These are phyloP conservation scores for Labrus mixtus DNA, from an alignment of 2,113 vertebrate genomes.

Conservation along the genomic window DNA sequence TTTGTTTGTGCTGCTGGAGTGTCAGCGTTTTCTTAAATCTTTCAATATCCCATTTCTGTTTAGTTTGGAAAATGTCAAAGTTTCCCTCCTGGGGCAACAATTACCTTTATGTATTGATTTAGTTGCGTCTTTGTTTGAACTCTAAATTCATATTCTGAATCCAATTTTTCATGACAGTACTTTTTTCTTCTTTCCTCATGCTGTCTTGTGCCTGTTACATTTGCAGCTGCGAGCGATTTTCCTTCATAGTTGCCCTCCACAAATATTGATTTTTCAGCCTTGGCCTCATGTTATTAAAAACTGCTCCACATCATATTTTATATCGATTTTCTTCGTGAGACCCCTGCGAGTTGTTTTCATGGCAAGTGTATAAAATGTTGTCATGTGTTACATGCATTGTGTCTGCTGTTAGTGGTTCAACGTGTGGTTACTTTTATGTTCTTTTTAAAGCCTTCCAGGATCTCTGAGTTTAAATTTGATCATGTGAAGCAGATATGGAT, in stretches of 20 bases:
- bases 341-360: constrained; percentile 31
- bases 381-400: background rate
- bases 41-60: too few species aligned
- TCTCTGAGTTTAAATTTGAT: background rate
- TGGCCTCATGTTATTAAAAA: constrained; percentile 62
- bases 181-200: constrained; percentile 11
- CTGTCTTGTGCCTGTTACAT: background rate
- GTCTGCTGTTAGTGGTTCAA: constrained; percentile 10
- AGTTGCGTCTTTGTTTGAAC: background rate
- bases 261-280: constrained; percentile 67
- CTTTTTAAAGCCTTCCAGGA: background rate
- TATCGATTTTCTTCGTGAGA: constrained; percentile 71
- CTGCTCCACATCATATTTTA: constrained; percentile 61
- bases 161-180: background rate
- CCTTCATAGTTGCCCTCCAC: constrained; percentile 28
- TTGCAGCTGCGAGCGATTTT: constrained; percentile 48
- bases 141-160: background rate
- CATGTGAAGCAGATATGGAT: background rate
- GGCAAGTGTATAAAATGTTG: constrained; percentile 30
- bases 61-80: too few species aligned
- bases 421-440: constrained; percentile 8
- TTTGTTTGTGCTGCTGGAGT: background rate
- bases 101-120: background rate
- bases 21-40: background rate
- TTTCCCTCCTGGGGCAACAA: background rate